phyloP scores from a whole-genome alignment of 1,140 invertebrate species.

The Stegodyphus dumicola region DNA sequence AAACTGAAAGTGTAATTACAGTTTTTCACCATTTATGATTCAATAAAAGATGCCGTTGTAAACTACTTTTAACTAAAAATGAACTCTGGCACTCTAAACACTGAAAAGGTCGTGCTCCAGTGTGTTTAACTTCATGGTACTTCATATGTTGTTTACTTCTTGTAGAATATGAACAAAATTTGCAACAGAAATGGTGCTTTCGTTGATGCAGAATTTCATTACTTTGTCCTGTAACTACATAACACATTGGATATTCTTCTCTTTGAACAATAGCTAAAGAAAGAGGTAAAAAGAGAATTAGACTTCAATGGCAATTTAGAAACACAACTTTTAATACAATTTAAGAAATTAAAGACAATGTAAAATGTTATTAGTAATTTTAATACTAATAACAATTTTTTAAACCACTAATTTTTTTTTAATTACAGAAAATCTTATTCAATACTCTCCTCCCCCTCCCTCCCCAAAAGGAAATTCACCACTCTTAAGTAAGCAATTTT shows the following conservation, averaged over 20 bases:
- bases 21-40: background rate
- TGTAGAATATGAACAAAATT: slow-evolving; percentile 17
- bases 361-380: too few relatives aligned
- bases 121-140: slow-evolving; percentile 24
- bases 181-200: slow-evolving; percentile 3
- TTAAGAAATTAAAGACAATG: too few relatives aligned
- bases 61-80: background rate
- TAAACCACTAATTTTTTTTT: too few relatives aligned
- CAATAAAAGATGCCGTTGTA: background rate
- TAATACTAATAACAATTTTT: too few relatives aligned
- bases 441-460: too few relatives aligned
- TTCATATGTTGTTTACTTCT: background rate
- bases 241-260: background rate
- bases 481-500: too few relatives aligned
- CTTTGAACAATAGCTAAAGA: background rate
- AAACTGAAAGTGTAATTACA: too few relatives aligned
- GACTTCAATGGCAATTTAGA: too few relatives aligned
- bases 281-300: too few relatives aligned
- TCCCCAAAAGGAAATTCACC: too few relatives aligned
- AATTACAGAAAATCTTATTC: too few relatives aligned
- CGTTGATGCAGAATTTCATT: background rate
- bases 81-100: background rate
- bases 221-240: background rate
- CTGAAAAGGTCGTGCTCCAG: background rate
- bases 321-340: too few relatives aligned